Conservation (phyloP, 2,113 vertebrate species). For the Chaenogobius annularis region DNA sequence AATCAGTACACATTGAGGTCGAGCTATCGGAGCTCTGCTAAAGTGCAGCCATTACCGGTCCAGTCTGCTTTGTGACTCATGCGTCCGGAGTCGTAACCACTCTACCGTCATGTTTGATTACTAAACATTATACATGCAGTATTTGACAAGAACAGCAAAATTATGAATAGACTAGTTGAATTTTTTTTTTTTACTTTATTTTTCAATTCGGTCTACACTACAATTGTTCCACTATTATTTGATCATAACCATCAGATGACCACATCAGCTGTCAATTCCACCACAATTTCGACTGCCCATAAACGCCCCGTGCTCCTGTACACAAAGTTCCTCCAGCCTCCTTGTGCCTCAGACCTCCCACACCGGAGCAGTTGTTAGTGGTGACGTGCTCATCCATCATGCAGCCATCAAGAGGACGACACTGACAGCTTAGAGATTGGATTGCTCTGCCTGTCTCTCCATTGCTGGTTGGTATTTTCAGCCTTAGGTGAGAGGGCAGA, state of each 20-base stretch:
- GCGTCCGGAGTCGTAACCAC: too few species aligned
- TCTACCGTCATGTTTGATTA: too few species aligned
- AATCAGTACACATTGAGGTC: too few species aligned
- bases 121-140: too few species aligned
- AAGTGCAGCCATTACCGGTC: too few species aligned
- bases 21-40: too few species aligned
- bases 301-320: not conserved
- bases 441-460: conserved; percentile 11
- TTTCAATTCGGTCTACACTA: not conserved
- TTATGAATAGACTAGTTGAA: too few species aligned
- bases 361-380: conserved; percentile 56
- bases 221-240: conserved; percentile 3
- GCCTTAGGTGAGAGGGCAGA: conserved; percentile 9
- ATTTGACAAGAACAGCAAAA: too few species aligned
- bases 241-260: conserved; percentile 17
- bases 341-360: conserved; percentile 41
- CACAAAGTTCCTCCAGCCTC: conserved; percentile 27
- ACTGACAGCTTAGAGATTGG: conserved; percentile 63
- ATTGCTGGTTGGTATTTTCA: not conserved
- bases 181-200: too few species aligned
- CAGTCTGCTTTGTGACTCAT: too few species aligned
- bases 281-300: not conserved
- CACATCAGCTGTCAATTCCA: conserved; percentile 39
- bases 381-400: conserved; percentile 69
- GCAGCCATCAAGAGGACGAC: conserved; percentile 58